A percentile compares a stretch with the other conserved stretches of the same genome.
Conservation (phyloP, 2,113 vertebrate genomes). For the Cnemophilus loriae region DNA sequence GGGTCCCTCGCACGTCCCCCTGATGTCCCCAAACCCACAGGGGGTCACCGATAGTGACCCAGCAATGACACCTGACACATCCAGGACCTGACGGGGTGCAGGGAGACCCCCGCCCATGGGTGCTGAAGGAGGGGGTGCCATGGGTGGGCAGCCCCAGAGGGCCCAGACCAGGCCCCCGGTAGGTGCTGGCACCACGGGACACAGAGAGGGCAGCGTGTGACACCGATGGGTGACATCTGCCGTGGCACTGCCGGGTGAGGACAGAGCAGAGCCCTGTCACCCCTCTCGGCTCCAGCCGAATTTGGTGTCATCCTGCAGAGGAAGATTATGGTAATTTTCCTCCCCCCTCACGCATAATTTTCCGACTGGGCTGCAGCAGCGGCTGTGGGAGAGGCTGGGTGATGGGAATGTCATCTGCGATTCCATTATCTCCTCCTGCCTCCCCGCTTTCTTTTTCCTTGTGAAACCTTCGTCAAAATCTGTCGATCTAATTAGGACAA, state of each 20-base stretch:
- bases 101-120: neutral
- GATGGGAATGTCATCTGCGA: slow-evolving; percentile 72
- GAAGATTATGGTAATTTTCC: slow-evolving; percentile 23
- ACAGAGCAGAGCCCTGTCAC: neutral
- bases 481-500: slow-evolving; percentile 75
- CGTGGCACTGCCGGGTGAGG: fast-evolving
- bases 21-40: fast-evolving
- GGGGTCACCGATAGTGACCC: fast-evolving
- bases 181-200: fast-evolving
- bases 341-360: slow-evolving; percentile 15
- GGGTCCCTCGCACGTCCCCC: neutral
- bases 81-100: fast-evolving
- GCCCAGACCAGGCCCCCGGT: fast-evolving
- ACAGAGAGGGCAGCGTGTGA: fast-evolving
- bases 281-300: neutral
- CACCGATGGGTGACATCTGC: fast-evolving
- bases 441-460: slow-evolving; percentile 34
- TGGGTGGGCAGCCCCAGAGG: neutral
- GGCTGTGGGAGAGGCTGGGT: slow-evolving; percentile 63
- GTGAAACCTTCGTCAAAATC: slow-evolving; percentile 74
- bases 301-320: slow-evolving; percentile 16
- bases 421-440: slow-evolving; percentile 73
- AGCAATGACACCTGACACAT: fast-evolving
- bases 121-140: neutral
- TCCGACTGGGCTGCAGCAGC: slow-evolving; percentile 17